Evolutionary conservation across 2,113 vertebrate species (phyloP).

Genomic region (Rhynchopsitta pachyrhyncha): DNA sequence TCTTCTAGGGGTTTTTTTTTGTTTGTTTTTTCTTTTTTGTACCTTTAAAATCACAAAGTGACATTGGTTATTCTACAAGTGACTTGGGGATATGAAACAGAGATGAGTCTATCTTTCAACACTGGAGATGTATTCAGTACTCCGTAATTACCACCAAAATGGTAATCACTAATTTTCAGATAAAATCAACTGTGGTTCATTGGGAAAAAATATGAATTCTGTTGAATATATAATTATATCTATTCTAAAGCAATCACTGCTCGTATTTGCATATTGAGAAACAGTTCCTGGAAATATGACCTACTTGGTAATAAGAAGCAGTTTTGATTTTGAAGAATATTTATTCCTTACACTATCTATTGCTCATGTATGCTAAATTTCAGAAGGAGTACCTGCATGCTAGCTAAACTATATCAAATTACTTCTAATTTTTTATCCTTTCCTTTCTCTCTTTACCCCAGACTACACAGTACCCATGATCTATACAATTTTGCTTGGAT

Average conservation of each 20-base stretch:
- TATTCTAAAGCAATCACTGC: conserved; percentile 73
- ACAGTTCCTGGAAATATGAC: conserved; percentile 49
- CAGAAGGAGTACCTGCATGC: background rate
- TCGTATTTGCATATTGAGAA: conserved; percentile 69
- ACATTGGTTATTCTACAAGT: conserved; percentile 2
- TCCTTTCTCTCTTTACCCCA: background rate
- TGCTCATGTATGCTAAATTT: conserved; percentile 23
- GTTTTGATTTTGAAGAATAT: conserved; percentile 33
- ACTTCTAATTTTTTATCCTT: background rate
- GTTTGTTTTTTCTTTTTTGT: background rate
- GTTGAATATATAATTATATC: conserved; percentile 69
- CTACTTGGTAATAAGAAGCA: conserved; percentile 47
- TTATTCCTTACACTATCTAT: conserved; percentile 16
- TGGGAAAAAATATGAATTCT: conserved; percentile 60
- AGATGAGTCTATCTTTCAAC: conserved; percentile 45
- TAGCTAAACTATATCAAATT: background rate
- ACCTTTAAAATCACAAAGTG: conserved; percentile 10
- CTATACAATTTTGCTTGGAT: background rate
- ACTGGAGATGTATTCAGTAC: conserved; percentile 37
- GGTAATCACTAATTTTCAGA: conserved; percentile 70
- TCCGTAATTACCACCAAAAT: conserved; percentile 68
- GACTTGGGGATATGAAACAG: background rate
- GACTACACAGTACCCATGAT: background rate
- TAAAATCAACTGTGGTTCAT: conserved; percentile 68
- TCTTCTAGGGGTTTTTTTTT: background rate